These are phyloP conservation scores for Menura novaehollandiae DNA, from an alignment of 2,113 vertebrate species.

Conservation along the genomic window DNA sequence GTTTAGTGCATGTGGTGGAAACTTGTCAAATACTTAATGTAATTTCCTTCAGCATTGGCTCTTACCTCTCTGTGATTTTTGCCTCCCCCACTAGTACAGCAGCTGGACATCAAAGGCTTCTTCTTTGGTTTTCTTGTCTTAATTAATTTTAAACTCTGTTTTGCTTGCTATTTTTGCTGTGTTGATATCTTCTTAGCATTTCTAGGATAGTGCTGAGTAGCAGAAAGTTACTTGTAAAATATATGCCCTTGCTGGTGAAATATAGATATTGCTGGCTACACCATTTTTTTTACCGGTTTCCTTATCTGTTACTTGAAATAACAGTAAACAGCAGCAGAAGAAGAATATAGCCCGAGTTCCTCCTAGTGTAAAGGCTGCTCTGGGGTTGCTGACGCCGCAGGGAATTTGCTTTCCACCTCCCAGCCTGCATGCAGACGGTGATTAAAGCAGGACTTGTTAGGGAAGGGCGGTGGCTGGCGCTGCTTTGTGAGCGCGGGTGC, in stretches of 20 bases:
- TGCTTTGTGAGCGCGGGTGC: rapidly evolving
- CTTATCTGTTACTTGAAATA: neutral
- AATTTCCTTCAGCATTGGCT: neutral
- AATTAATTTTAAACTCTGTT: neutral
- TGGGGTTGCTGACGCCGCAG: neutral
- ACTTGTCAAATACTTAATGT: neutral
- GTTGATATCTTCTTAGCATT: neutral
- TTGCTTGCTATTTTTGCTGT: neutral
- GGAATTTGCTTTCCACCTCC: neutral
- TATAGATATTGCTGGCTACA: neutral
- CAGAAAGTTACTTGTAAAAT: neutral
- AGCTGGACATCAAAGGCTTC: neutral
- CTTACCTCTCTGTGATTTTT: neutral
- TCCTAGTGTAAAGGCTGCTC: neutral
- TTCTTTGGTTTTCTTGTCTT: neutral
- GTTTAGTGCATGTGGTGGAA: neutral
- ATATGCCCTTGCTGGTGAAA: neutral
- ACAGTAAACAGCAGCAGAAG: neutral
- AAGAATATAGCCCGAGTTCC: rapidly evolving
- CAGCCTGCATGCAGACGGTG: rapidly evolving
- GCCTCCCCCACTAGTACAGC: neutral
- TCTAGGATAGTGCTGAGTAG: neutral
- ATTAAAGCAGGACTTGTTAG: neutral
- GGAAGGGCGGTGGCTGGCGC: neutral
- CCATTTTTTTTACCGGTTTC: neutral